These are phyloP conservation scores for Nymphalis polychloros DNA, from an alignment of 2,888 invertebrate genomes.

Conservation along the genomic window DNA sequence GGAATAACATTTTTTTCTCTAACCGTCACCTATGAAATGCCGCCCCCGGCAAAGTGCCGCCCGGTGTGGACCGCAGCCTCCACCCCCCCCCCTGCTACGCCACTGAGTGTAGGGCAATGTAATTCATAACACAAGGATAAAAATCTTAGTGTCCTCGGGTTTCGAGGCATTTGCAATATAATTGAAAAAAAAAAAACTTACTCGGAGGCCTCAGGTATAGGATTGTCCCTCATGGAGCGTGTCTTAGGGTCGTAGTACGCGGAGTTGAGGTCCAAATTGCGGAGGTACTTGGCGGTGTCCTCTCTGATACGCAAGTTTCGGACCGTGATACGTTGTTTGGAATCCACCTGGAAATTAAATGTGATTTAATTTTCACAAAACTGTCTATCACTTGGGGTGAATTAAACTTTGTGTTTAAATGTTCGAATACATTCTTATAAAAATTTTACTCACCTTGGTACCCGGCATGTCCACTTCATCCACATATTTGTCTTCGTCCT, in stretches of 20 bases:
- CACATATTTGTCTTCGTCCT: slow-evolving; percentile 96
- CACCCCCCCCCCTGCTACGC: too few relatives aligned
- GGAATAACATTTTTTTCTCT: too few relatives aligned
- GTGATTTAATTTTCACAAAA: background rate
- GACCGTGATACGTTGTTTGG: slow-evolving; percentile 99
- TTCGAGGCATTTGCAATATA: too few relatives aligned
- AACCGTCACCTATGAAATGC: too few relatives aligned
- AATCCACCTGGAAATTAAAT: slow-evolving; percentile 86
- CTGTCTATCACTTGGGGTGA: too few relatives aligned
- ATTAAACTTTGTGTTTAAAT: too few relatives aligned
- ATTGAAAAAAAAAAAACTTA: slow-evolving; percentile 56
- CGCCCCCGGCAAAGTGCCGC: too few relatives aligned
- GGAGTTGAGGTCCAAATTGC: slow-evolving; percentile 97
- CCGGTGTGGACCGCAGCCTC: too few relatives aligned
- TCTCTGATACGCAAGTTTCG: slow-evolving; percentile 98
- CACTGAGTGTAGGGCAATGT: background rate
- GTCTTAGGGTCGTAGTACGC: slow-evolving; percentile 99
- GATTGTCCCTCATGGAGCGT: slow-evolving; percentile 98
- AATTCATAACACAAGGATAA: too few relatives aligned
- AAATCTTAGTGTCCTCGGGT: too few relatives aligned
- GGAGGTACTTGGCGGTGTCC: slow-evolving; percentile 98
- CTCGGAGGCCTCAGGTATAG: slow-evolving; percentile 87
- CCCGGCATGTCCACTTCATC: slow-evolving; percentile 99
- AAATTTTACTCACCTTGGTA: slow-evolving; percentile 85
- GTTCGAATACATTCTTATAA: background rate